Evolutionary conservation across 2,888 invertebrate genomes (phyloP).

Genomic region (Nipponacmea schrenckii): DNA sequence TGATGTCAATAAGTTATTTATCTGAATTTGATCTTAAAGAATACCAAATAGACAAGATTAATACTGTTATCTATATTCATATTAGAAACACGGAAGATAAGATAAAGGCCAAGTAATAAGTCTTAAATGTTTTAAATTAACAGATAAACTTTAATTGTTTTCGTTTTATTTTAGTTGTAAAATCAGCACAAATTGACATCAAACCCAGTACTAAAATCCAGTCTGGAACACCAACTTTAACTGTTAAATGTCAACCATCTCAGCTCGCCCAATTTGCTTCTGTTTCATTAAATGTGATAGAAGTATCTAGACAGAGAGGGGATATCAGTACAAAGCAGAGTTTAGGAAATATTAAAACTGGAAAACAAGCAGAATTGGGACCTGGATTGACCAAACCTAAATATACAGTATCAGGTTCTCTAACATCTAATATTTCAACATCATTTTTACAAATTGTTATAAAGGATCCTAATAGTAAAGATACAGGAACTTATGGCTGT

Average conservation of each 20-base stretch:
- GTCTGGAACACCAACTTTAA: neutral
- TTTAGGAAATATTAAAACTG: neutral
- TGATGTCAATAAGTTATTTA: too few relatives aligned
- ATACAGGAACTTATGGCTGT: neutral
- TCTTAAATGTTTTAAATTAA: too few relatives aligned
- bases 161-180: neutral
- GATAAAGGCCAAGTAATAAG: too few relatives aligned
- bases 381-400: neutral
- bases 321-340: neutral
- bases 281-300: neutral
- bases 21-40: too few relatives aligned
- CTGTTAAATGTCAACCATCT: neutral
- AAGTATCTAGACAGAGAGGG: too few relatives aligned
- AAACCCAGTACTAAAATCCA: neutral
- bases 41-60: too few relatives aligned
- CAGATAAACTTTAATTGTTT: too few relatives aligned
- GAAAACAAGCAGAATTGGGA: neutral
- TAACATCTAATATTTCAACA: neutral
- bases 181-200: neutral
- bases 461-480: neutral
- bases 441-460: neutral
- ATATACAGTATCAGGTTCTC: neutral
- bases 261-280: rapidly evolving
- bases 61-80: too few relatives aligned
- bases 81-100: too few relatives aligned